Evolutionary conservation across 2,888 invertebrate genomes (phyloP).

Genomic region (Watsonalla binaria): DNA sequence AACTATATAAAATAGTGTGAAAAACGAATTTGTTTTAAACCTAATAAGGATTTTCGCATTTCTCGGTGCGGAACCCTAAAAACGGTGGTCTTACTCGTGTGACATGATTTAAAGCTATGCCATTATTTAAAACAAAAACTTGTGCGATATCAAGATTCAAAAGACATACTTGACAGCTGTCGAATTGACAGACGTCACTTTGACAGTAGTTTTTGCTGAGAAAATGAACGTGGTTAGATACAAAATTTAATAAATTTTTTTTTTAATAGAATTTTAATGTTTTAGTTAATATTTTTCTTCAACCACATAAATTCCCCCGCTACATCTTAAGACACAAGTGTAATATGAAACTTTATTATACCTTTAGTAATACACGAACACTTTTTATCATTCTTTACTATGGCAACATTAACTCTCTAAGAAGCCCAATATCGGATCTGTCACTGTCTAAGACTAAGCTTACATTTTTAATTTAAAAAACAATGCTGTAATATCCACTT

Average conservation of each 20-base stretch:
- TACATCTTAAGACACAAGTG: constrained; percentile 4
- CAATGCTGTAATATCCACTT: constrained; percentile 37
- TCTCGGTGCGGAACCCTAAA: constrained; percentile 14
- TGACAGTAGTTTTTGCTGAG: background rate
- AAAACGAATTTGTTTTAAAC: constrained; percentile 38
- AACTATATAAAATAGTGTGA: constrained; percentile 40
- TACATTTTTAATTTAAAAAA: constrained; percentile 33
- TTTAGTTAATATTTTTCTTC: background rate
- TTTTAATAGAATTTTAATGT: background rate
- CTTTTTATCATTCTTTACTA: constrained; percentile 48
- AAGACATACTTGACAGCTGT: background rate
- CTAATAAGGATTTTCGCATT: constrained; percentile 20
- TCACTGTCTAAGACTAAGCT: constrained; percentile 56
- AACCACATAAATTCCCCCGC: background rate
- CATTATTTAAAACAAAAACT: constrained; percentile 35
- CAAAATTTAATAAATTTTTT: background rate
- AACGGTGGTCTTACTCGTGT: constrained; percentile 74
- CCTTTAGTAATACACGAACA: constrained; percentile 42
- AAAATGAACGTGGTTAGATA: background rate
- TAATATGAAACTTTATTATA: constrained; percentile 29
- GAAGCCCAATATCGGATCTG: constrained; percentile 38
- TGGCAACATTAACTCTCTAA: constrained; percentile 63
- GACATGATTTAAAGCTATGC: constrained; percentile 70
- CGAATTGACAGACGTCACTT: background rate
- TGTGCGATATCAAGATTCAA: constrained; percentile 19